Conservation (phyloP, 1,140 invertebrate genomes). For the Polypedilum vanderplanki region DNA sequence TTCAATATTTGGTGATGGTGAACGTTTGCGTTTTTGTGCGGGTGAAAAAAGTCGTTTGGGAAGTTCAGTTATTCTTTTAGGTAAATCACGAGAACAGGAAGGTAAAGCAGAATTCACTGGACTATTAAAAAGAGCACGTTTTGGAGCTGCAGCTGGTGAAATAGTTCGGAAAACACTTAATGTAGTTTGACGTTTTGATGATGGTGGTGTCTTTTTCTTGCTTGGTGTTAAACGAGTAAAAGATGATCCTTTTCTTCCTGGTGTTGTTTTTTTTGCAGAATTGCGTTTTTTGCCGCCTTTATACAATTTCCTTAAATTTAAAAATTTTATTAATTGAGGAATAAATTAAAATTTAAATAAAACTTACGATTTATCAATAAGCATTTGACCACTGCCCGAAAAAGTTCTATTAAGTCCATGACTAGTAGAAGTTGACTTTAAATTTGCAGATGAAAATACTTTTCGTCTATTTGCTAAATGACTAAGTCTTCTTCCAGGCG, state of each 20-base stretch:
- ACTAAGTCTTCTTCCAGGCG: constrained; percentile 56
- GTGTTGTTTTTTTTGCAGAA: constrained; percentile 33
- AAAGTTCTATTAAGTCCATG: constrained; percentile 35
- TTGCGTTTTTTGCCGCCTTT: constrained; percentile 25
- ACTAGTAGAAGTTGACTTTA: constrained; percentile 34
- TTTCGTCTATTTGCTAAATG: constrained; percentile 54
- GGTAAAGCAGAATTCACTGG: constrained; percentile 43
- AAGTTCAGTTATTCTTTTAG: constrained; percentile 40
- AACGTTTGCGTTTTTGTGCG: constrained; percentile 35
- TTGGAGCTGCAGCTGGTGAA: constrained; percentile 44
- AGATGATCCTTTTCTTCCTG: constrained; percentile 28
- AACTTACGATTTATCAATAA: constrained; percentile 40
- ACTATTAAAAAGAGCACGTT: constrained; percentile 55
- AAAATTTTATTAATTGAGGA: too few relatives aligned
- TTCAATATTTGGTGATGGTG: constrained; percentile 7
- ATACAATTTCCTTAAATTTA: not conserved
- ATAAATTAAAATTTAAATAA: too few relatives aligned
- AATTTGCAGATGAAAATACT: constrained; percentile 52
- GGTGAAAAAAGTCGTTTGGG: constrained; percentile 51
- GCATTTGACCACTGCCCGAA: constrained; percentile 37
- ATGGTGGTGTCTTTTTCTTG: constrained; percentile 39
- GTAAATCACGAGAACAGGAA: constrained; percentile 38
- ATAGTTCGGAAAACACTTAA: too few relatives aligned
- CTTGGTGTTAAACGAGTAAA: constrained; percentile 33
- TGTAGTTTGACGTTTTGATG: too few relatives aligned